These are phyloP conservation scores for Hylyphantes graminicola DNA, from an alignment of 1,140 invertebrate species.

Conservation along the genomic window DNA sequence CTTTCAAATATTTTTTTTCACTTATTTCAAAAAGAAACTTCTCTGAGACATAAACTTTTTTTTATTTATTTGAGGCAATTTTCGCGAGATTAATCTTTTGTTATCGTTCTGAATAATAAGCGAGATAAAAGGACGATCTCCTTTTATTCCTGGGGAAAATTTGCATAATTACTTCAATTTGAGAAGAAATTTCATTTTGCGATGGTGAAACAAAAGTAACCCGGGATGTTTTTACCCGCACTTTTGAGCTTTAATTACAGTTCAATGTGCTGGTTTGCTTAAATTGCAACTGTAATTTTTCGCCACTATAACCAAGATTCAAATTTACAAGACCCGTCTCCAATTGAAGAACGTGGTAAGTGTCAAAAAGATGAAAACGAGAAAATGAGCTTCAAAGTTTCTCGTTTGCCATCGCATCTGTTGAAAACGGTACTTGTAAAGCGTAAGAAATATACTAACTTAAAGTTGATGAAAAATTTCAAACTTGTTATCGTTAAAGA, in stretches of 20 bases:
- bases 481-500: too few species aligned
- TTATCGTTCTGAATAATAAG: conserved; percentile 57
- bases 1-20: conserved; percentile 7
- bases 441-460: too few species aligned
- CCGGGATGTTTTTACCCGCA: conserved; percentile 1
- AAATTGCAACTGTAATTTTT: too few species aligned
- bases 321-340: too few species aligned
- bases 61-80: conserved; percentile 41
- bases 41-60: not conserved
- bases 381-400: too few species aligned
- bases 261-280: not conserved
- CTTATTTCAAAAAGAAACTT: conserved; percentile 3
- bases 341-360: too few species aligned
- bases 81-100: conserved; percentile 58
- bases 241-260: conserved; percentile 57
- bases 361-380: too few species aligned
- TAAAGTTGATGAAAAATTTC: too few species aligned
- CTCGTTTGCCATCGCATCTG: too few species aligned
- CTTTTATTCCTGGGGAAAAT: conserved; percentile 50
- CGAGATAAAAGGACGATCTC: conserved; percentile 52
- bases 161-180: conserved; percentile 56
- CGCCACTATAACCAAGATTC: too few species aligned
- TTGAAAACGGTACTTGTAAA: too few species aligned
- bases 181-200: conserved; percentile 29
- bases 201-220: conserved; percentile 14